Evolutionary conservation across 2,888 invertebrate genomes (phyloP).

Genomic region (Miltochrista miniata): DNA sequence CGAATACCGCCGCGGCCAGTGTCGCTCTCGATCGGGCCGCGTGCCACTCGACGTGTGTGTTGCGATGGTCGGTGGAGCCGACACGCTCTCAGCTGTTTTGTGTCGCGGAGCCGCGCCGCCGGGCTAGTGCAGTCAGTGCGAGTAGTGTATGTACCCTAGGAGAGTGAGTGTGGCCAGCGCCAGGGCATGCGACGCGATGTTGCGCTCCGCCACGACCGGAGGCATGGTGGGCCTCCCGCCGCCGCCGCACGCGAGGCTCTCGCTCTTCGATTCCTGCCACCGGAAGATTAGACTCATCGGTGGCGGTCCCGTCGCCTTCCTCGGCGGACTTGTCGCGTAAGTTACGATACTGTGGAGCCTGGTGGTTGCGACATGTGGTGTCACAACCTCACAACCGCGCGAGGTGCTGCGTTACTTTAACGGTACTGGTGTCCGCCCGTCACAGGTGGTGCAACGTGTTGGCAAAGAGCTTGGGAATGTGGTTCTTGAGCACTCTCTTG

Average conservation of each 20-base stretch:
- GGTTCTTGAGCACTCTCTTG: not conserved
- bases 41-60: conserved; percentile 62
- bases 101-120: conserved; percentile 58
- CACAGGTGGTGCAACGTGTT: conserved; percentile 4
- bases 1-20: conserved; percentile 49
- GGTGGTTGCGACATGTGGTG: conserved; percentile 8
- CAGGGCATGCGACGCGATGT: conserved; percentile 52
- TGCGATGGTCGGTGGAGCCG: conserved; percentile 84
- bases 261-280: conserved; percentile 89
- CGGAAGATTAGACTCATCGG: conserved; percentile 88
- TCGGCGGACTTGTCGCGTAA: conserved; percentile 89
- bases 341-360: conserved; percentile 43
- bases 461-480: not conserved
- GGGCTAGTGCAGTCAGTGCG: conserved; percentile 42
- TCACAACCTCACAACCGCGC: conserved; percentile 7
- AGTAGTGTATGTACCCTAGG: conserved; percentile 11
- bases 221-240: conserved; percentile 66
- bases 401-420: conserved; percentile 6
- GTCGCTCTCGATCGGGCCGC: conserved; percentile 71
- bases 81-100: conserved; percentile 59
- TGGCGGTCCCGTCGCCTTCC: conserved; percentile 86
- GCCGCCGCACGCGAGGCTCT: conserved; percentile 82
- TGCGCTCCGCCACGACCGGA: conserved; percentile 78
- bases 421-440: not conserved
- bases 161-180: conserved; percentile 52